These are phyloP conservation scores for Holothuria leucospilota DNA, from an alignment of 53 echinoderm and acorn worm species.

Conservation along the genomic window DNA sequence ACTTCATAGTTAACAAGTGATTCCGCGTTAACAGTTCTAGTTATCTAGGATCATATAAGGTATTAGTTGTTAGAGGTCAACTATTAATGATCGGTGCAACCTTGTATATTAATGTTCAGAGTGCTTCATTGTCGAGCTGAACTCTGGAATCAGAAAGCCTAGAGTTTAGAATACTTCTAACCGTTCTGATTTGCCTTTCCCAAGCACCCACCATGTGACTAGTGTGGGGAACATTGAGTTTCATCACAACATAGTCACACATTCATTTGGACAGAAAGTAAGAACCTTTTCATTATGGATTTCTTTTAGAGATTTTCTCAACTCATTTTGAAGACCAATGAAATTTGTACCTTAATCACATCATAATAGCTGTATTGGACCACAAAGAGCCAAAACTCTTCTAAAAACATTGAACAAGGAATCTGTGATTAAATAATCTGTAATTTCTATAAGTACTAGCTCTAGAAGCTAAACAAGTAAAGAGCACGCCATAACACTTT, in stretches of 20 bases:
- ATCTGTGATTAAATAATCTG: slow-evolving; percentile 49
- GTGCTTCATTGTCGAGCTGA: slow-evolving; percentile 54
- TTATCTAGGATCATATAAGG: slow-evolving; percentile 34
- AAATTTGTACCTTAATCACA: no score
- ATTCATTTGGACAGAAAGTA: background rate
- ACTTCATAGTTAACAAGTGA: slow-evolving; percentile 66
- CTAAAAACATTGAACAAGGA: slow-evolving; percentile 37
- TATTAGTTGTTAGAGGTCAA: slow-evolving; percentile 51
- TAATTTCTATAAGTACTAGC: slow-evolving; percentile 52
- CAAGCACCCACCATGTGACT: slow-evolving; percentile 78
- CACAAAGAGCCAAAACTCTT: slow-evolving; percentile 50
- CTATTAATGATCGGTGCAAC: slow-evolving; percentile 56
- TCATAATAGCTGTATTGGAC: slow-evolving; percentile 49
- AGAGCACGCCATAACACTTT: slow-evolving; percentile 50
- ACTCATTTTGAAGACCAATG: slow-evolving; percentile 55
- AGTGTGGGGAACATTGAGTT: slow-evolving; percentile 65
- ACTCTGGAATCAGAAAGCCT: slow-evolving; percentile 43
- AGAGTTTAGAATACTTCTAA: slow-evolving; percentile 51
- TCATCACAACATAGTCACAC: slow-evolving; percentile 27
- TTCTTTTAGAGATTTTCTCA: slow-evolving; percentile 51
- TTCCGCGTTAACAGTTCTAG: slow-evolving; percentile 53
- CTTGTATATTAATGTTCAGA: slow-evolving; percentile 61
- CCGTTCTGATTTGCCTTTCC: slow-evolving; percentile 72
- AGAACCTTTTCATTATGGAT: slow-evolving; percentile 25
- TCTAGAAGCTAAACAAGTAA: slow-evolving; percentile 57